Percentiles rank a stretch among this genome's conserved stretches.
Conservation (phyloP, 2,113 vertebrate species). For the Astatotilapia flaviijosephi region DNA sequence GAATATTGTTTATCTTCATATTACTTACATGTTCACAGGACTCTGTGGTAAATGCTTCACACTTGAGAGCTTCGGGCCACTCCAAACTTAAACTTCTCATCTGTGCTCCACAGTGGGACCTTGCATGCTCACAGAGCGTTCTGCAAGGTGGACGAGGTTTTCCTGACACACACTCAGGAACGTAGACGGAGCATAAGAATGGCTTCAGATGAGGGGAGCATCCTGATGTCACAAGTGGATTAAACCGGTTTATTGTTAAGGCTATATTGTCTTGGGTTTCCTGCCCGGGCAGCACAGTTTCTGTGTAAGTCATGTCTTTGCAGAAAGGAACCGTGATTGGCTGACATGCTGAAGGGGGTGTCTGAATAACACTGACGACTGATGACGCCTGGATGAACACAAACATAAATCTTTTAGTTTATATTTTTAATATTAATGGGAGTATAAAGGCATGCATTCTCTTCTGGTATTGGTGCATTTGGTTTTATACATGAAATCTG, state of each 20-base stretch:
- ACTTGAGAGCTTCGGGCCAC: constrained; percentile 78
- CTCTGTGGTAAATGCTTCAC: constrained; percentile 73
- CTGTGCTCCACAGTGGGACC: constrained; percentile 75
- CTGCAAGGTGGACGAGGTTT: constrained; percentile 78
- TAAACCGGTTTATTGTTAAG: constrained; percentile 65
- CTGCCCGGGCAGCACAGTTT: constrained; percentile 70
- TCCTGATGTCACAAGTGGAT: constrained; percentile 70
- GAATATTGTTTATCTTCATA: neutral
- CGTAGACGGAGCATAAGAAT: constrained; percentile 85
- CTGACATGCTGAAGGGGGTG: constrained; percentile 66
- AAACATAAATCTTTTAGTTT: neutral
- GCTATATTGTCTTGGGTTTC: constrained; percentile 53
- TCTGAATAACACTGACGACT: neutral
- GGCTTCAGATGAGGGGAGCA: constrained; percentile 81
- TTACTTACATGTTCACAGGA: constrained; percentile 37
- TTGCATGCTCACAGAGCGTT: constrained; percentile 79
- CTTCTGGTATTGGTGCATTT: neutral
- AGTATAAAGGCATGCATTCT: neutral
- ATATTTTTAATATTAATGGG: neutral
- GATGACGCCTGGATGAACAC: neutral
- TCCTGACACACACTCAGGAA: constrained; percentile 79
- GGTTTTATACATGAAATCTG: neutral
- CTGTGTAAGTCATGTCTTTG: constrained; percentile 72
- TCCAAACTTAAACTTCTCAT: constrained; percentile 77
- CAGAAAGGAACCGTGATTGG: constrained; percentile 77